These are phyloP conservation scores for Polyodon spathula DNA, from an alignment of 2,113 vertebrate genomes.

Conservation along the genomic window DNA sequence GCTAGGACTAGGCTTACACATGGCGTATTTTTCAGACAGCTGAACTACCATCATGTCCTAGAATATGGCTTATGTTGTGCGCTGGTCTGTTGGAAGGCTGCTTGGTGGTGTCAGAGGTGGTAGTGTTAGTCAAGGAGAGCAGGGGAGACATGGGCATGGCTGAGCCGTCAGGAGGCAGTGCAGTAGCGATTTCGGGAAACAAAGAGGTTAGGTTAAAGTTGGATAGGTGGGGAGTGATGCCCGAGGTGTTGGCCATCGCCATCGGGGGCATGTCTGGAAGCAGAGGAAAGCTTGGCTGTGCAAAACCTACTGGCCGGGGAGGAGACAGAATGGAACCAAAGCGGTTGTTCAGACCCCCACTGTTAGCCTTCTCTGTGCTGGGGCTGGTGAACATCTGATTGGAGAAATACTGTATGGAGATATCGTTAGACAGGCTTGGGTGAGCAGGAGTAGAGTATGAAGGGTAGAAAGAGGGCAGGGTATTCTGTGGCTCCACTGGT, in stretches of 20 bases:
- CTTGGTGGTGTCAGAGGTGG: conserved; percentile 84
- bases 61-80: conserved; percentile 98
- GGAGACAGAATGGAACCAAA: conserved; percentile 97
- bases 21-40: conserved; percentile 66
- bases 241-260: conserved; percentile 82
- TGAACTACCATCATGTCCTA: conserved; percentile 94
- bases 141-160: conserved; percentile 89
- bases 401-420: conserved; percentile 90
- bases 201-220: conserved; percentile 95
- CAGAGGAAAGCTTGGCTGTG: conserved; percentile 87
- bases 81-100: conserved; percentile 89
- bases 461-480: conserved; percentile 87
- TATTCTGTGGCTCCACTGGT: conserved; percentile 89
- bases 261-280: conserved; percentile 90
- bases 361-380: conserved; percentile 74
- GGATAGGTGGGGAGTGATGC: conserved; percentile 78
- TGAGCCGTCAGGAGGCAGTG: conserved; percentile 85
- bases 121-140: conserved; percentile 84
- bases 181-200: conserved; percentile 92
- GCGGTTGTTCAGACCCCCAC: conserved; percentile 80
- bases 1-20: too few relatives aligned
- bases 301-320: conserved; percentile 87
- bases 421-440: conserved; percentile 86
- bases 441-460: conserved; percentile 95
- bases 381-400: conserved; percentile 97